phyloP scores from a whole-genome alignment of 2,888 invertebrate species.

The Sipha maydis region DNA sequence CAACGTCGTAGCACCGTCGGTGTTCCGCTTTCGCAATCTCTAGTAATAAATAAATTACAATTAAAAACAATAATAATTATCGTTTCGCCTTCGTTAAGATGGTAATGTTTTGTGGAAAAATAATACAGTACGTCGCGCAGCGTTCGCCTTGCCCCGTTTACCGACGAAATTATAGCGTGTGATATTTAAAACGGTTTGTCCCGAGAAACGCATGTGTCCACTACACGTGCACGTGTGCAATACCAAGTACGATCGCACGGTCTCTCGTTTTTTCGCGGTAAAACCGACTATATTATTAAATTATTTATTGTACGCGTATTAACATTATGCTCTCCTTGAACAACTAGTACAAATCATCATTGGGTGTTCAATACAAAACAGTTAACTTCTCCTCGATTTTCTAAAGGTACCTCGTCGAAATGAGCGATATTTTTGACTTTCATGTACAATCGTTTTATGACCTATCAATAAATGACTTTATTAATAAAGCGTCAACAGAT shows the following conservation, averaged over 20 bases:
- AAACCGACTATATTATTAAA: neutral
- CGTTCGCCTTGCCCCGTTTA: constrained; percentile 50
- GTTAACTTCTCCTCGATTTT: neutral
- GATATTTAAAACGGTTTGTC: constrained; percentile 1
- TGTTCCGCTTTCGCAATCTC: constrained; percentile 10
- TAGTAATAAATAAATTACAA: neutral
- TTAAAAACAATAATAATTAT: neutral
- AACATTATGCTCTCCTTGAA: constrained; percentile 25
- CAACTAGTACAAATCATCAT: neutral
- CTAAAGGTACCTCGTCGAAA: neutral
- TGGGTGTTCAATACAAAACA: constrained; percentile 9
- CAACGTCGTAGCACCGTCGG: neutral
- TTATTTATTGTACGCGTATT: neutral
- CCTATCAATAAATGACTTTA: too few species aligned
- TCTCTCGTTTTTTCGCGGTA: neutral
- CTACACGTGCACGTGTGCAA: neutral
- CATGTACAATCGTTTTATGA: neutral
- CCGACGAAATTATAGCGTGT: constrained; percentile 22
- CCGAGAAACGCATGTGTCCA: neutral
- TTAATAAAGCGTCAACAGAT: too few species aligned
- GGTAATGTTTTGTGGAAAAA: neutral
- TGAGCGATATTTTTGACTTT: constrained; percentile 16
- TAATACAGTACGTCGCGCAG: neutral
- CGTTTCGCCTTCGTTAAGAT: neutral
- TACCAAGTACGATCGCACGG: neutral